These are phyloP conservation scores for Sinhomidia bicolor DNA, from an alignment of 2,888 invertebrate genomes.

Conservation along the genomic window DNA sequence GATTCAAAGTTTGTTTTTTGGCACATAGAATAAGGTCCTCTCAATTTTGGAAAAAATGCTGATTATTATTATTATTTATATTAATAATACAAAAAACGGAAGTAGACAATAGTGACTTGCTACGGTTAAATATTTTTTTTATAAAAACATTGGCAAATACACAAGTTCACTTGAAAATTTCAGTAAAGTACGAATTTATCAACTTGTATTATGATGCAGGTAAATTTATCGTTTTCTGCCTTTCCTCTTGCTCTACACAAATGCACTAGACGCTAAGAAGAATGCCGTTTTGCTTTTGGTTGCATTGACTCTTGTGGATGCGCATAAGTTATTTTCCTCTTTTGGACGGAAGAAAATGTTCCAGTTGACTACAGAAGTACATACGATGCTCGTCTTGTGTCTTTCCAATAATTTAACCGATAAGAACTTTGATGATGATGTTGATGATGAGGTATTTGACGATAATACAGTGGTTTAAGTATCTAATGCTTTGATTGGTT, in stretches of 20 bases:
- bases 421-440: slow-evolving; percentile 34
- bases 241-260: background rate
- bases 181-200: background rate
- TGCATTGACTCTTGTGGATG: slow-evolving; percentile 31
- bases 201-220: background rate
- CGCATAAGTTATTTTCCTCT: slow-evolving; percentile 31
- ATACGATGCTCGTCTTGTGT: slow-evolving; percentile 4
- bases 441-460: background rate
- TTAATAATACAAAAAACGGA: slow-evolving; percentile 34
- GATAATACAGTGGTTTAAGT: background rate
- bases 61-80: too few species aligned
- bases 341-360: slow-evolving; percentile 48
- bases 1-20: slow-evolving; percentile 35
- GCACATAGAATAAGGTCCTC: slow-evolving; percentile 48
- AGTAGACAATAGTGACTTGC: slow-evolving; percentile 1
- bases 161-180: slow-evolving; percentile 44
- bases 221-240: slow-evolving; percentile 25
- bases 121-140: background rate
- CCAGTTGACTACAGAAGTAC: slow-evolving; percentile 37
- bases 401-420: slow-evolving; percentile 49
- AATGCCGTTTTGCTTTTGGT: background rate
- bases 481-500: slow-evolving; percentile 14
- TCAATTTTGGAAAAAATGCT: background rate
- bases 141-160: slow-evolving; percentile 39
- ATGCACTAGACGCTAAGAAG: background rate